Evolutionary conservation across 2,888 invertebrate genomes (phyloP).

Genomic region (Polydrusus tereticollis): DNA sequence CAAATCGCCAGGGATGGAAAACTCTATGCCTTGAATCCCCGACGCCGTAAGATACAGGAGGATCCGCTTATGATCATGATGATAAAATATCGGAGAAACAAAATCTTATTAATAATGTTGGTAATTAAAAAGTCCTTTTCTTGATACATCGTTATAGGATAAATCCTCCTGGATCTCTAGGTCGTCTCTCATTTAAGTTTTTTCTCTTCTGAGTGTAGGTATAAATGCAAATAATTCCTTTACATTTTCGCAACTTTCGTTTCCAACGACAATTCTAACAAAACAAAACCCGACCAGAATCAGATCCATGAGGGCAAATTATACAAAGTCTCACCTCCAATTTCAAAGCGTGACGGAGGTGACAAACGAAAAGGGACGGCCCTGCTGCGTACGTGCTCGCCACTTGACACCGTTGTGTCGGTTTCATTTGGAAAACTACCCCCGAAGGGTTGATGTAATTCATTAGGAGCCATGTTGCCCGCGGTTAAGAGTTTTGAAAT

Average conservation of each 20-base stretch:
- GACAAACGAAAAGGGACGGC: slow-evolving; percentile 50
- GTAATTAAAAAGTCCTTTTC: too few species aligned
- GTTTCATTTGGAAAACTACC: slow-evolving; percentile 54
- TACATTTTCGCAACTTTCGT: background rate
- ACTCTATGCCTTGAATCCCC: too few species aligned
- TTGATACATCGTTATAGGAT: too few species aligned
- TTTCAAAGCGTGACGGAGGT: slow-evolving; percentile 47
- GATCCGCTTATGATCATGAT: too few species aligned
- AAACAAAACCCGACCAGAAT: slow-evolving; percentile 7
- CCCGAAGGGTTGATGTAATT: slow-evolving; percentile 55
- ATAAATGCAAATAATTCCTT: too few species aligned
- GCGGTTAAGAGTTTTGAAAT: slow-evolving; percentile 47
- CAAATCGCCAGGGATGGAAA: too few species aligned
- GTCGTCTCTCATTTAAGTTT: too few species aligned
- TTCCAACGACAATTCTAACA: background rate
- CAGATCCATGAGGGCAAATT: slow-evolving; percentile 21
- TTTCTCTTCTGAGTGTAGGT: too few species aligned
- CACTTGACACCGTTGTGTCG: slow-evolving; percentile 52
- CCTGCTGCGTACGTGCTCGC: slow-evolving; percentile 44
- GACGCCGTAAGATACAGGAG: too few species aligned
- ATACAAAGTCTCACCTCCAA: slow-evolving; percentile 43
- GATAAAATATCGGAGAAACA: too few species aligned
- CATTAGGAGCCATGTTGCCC: slow-evolving; percentile 54
- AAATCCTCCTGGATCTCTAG: too few species aligned
- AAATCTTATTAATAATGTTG: too few species aligned